phyloP scores from a whole-genome alignment of 2,888 invertebrate species.

The Tetragnatha montana region DNA sequence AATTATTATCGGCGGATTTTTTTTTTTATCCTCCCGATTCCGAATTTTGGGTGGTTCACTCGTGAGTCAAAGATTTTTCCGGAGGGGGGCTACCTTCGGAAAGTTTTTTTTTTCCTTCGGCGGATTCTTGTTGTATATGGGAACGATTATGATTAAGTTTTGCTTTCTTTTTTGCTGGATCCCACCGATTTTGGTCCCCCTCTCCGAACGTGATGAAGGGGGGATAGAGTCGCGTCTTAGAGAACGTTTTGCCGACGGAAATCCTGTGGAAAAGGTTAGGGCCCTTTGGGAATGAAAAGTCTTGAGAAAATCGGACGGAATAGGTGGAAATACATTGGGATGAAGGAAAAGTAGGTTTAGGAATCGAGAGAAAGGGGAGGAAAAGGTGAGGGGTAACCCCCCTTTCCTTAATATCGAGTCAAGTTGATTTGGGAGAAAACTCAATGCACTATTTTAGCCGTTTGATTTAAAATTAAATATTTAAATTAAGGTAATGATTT shows the following conservation, averaged over 20 bases:
- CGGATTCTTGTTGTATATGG: slow-evolving; percentile 34
- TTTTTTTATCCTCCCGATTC: slow-evolving; percentile 7
- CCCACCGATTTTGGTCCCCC: slow-evolving; percentile 8
- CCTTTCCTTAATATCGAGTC: not conserved
- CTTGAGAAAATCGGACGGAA: slow-evolving; percentile 58
- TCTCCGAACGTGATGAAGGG: slow-evolving; percentile 5
- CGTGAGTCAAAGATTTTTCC: slow-evolving; percentile 56
- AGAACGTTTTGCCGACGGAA: slow-evolving; percentile 59
- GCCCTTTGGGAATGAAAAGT: slow-evolving; percentile 51
- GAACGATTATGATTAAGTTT: slow-evolving; percentile 62
- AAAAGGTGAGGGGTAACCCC: not conserved
- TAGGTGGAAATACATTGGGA: slow-evolving; percentile 42
- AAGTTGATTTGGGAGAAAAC: too few species aligned
- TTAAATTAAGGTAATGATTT: too few species aligned
- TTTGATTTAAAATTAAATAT: too few species aligned
- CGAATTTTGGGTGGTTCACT: slow-evolving; percentile 24
- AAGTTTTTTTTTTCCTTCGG: slow-evolving; percentile 12
- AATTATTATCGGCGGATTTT: slow-evolving; percentile 5
- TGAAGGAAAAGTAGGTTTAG: slow-evolving; percentile 22
- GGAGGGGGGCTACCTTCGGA: slow-evolving; percentile 41
- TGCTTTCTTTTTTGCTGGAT: slow-evolving; percentile 25
- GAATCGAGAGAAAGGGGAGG: not conserved
- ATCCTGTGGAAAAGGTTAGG: slow-evolving; percentile 68
- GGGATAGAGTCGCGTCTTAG: slow-evolving; percentile 20
- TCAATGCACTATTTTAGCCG: too few species aligned